Percentiles rank a stretch among this genome's conserved stretches.
Conservation (phyloP, 2,888 invertebrate genomes). For the Drosophila leonis region DNA sequence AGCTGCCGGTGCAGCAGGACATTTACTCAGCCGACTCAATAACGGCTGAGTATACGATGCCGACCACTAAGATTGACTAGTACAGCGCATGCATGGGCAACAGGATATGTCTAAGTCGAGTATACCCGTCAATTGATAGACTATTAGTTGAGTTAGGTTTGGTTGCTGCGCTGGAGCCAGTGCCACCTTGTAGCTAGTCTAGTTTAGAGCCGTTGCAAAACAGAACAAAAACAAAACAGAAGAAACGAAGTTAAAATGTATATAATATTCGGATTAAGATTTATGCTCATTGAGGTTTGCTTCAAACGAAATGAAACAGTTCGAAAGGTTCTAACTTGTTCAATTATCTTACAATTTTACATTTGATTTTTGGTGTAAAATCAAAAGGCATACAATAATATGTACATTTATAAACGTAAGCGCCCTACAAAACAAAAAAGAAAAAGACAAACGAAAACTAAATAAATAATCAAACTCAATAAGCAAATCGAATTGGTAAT, state of each 20-base stretch:
- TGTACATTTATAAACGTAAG: constrained; percentile 59
- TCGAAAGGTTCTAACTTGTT: constrained; percentile 55
- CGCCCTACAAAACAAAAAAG: constrained; percentile 16
- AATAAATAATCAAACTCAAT: constrained; percentile 24
- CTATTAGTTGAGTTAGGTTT: constrained; percentile 29
- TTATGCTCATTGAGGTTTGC: constrained; percentile 78
- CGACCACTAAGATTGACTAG: constrained; percentile 85
- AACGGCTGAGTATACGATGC: constrained; percentile 81
- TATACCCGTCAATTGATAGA: constrained; percentile 63
- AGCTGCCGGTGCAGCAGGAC: constrained; percentile 57
- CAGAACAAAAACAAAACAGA: no score
- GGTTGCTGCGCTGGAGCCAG: constrained; percentile 27
- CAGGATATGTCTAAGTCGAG: constrained; percentile 36
- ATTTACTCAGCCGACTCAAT: constrained; percentile 60
- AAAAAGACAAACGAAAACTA: constrained; percentile 4
- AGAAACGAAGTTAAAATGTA: constrained; percentile 36
- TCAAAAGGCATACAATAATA: constrained; percentile 41
- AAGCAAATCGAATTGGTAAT: background rate
- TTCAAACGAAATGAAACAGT: constrained; percentile 56
- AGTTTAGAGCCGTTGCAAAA: constrained; percentile 17
- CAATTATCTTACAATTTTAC: constrained; percentile 48
- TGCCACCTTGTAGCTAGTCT: constrained; percentile 44
- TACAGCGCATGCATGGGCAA: constrained; percentile 60
- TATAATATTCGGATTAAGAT: constrained; percentile 66
- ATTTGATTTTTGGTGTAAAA: constrained; percentile 40